phyloP scores from a whole-genome alignment of 2,888 invertebrate genomes.

The Caenorhabditis sulstoni region DNA sequence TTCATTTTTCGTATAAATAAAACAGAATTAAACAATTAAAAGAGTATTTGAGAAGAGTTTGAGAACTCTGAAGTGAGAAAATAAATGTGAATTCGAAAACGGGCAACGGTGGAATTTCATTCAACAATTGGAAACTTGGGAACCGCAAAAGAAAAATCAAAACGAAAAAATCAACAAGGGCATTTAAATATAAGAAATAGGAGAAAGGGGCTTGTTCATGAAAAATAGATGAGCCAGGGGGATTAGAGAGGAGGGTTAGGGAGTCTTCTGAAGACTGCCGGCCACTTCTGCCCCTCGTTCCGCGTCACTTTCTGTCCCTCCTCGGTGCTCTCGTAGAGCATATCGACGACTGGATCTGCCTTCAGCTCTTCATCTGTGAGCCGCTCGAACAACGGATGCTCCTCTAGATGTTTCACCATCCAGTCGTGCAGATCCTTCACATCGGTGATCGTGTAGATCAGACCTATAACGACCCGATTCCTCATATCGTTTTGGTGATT shows the following conservation, averaged over 20 bases:
- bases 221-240: slow-evolving; percentile 39
- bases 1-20: not conserved
- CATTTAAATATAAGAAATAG: not conserved
- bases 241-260: slow-evolving; percentile 85
- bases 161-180: slow-evolving; percentile 26
- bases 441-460: slow-evolving; percentile 97
- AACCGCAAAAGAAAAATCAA: slow-evolving; percentile 26
- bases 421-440: slow-evolving; percentile 96
- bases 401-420: slow-evolving; percentile 93
- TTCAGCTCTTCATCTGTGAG: slow-evolving; percentile 58
- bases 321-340: slow-evolving; percentile 92
- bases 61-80: slow-evolving; percentile 7
- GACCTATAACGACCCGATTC: slow-evolving; percentile 84
- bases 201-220: slow-evolving; percentile 20
- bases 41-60: slow-evolving; percentile 15
- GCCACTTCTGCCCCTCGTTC: slow-evolving; percentile 93
- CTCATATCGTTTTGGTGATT: too few relatives aligned
- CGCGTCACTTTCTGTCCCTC: slow-evolving; percentile 96
- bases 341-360: slow-evolving; percentile 88
- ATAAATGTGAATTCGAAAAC: not conserved
- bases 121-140: slow-evolving; percentile 15
- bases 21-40: not conserved
- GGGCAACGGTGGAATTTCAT: slow-evolving; percentile 33
- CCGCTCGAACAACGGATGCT: slow-evolving; percentile 89
- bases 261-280: slow-evolving; percentile 84